phyloP scores from a whole-genome alignment of 2,888 invertebrate species.

The Sesia apiformis region DNA sequence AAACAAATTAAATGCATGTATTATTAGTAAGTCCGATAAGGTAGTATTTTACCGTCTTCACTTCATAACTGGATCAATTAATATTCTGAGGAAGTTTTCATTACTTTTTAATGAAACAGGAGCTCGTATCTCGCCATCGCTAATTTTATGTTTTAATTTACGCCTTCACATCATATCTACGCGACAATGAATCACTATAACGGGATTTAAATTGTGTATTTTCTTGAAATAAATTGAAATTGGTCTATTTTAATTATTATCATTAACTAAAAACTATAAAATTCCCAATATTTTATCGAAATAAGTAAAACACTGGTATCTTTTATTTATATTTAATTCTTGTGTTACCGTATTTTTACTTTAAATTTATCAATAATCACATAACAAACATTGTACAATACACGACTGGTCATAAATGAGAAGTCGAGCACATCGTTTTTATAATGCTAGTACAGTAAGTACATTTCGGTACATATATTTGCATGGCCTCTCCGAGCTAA shows the following conservation, averaged over 20 bases:
- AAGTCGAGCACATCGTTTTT: too few relatives aligned
- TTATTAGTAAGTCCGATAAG: not conserved
- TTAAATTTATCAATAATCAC: too few relatives aligned
- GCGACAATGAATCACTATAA: constrained; percentile 38
- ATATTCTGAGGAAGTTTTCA: constrained; percentile 51
- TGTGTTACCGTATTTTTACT: too few relatives aligned
- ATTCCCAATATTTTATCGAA: too few relatives aligned
- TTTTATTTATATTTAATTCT: too few relatives aligned
- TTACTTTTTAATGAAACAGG: constrained; percentile 55
- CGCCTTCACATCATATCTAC: constrained; percentile 29
- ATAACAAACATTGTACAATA: too few relatives aligned
- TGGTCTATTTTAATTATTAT: not conserved
- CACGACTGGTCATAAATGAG: too few relatives aligned
- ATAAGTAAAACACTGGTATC: too few relatives aligned
- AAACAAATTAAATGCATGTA: not conserved
- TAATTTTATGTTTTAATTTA: constrained; percentile 59
- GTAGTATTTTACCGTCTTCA: constrained; percentile 5
- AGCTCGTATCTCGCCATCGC: constrained; percentile 46
- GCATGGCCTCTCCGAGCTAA: too few relatives aligned
- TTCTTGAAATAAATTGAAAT: not conserved
- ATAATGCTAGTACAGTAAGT: too few relatives aligned
- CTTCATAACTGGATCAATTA: constrained; percentile 41
- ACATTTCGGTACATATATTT: too few relatives aligned
- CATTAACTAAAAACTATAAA: not conserved
- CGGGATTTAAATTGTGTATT: constrained; percentile 16